These are phyloP conservation scores for Tricholaema leucomelas DNA, from an alignment of 2,113 vertebrate species.

Conservation along the genomic window DNA sequence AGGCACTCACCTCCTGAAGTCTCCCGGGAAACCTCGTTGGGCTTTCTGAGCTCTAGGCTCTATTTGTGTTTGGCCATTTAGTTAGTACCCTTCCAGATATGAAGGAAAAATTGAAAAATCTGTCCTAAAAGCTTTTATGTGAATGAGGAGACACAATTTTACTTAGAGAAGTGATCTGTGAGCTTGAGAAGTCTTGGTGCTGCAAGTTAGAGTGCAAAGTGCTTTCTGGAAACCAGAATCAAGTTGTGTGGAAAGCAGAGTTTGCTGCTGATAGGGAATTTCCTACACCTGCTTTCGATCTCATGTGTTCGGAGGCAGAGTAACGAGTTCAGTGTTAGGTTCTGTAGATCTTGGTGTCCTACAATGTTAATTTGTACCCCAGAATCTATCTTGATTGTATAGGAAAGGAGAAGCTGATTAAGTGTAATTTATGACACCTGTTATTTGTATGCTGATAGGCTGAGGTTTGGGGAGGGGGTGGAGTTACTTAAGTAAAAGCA, in stretches of 20 bases:
- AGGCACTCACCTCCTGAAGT: not conserved
- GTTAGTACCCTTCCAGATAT: not conserved
- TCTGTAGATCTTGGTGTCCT: not conserved
- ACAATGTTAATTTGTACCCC: not conserved
- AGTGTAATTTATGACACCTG: not conserved
- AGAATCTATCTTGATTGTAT: too few species aligned
- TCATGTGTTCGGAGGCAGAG: not conserved
- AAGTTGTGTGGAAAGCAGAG: not conserved
- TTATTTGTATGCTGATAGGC: rapidly evolving
- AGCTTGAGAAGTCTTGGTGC: not conserved
- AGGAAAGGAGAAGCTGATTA: not conserved
- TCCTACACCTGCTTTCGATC: not conserved
- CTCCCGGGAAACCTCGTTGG: not conserved
- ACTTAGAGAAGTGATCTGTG: rapidly evolving
- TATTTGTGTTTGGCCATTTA: not conserved
- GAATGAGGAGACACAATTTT: rapidly evolving
- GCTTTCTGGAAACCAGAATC: not conserved
- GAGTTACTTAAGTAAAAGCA: not conserved
- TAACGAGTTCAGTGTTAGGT: not conserved
- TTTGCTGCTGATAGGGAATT: not conserved
- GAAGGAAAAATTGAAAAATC: not conserved
- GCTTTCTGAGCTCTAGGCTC: not conserved
- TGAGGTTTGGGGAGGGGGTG: not conserved
- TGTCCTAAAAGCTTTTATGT: rapidly evolving
- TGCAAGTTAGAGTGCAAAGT: not conserved